A percentile compares a stretch with the other conserved stretches of the same genome.
Evolutionary conservation across 1,140 invertebrate genomes (phyloP).

Genomic region (Danaus plexippus): DNA sequence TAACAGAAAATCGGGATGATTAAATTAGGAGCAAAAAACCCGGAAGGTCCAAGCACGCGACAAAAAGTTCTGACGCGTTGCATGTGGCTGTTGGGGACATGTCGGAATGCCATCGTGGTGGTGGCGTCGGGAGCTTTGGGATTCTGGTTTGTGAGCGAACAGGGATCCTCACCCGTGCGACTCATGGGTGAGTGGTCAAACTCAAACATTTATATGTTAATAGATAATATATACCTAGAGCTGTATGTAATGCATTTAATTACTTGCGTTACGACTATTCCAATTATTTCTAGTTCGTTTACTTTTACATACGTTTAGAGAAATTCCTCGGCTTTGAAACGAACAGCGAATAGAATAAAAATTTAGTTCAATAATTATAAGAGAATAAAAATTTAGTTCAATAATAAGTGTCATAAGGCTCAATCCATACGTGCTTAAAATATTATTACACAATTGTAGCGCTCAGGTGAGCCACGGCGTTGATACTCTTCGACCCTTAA

Average conservation of each 20-base stretch:
- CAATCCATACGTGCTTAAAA: no score
- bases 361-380: no score
- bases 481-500: no score
- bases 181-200: slow-evolving; percentile 73
- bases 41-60: slow-evolving; percentile 62
- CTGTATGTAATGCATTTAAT: not conserved
- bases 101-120: slow-evolving; percentile 84
- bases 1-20: slow-evolving; percentile 73
- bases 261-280: no score
- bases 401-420: no score
- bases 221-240: not conserved
- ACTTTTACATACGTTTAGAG: not conserved
- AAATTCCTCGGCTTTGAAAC: no score
- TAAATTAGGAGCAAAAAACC: slow-evolving; percentile 71
- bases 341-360: not conserved
- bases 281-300: no score
- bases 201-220: no score
- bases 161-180: slow-evolving; percentile 71
- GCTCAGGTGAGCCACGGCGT: no score
- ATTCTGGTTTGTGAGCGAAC: slow-evolving; percentile 61
- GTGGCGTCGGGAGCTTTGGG: slow-evolving; percentile 77
- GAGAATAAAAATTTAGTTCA: no score
- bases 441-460: no score
- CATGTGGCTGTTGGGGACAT: slow-evolving; percentile 78
- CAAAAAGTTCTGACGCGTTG: slow-evolving; percentile 69